A percentile compares a stretch with the other conserved stretches of the same genome.
Evolutionary conservation across 2,888 invertebrate genomes (phyloP).

Genomic region (Clivina fossor): DNA sequence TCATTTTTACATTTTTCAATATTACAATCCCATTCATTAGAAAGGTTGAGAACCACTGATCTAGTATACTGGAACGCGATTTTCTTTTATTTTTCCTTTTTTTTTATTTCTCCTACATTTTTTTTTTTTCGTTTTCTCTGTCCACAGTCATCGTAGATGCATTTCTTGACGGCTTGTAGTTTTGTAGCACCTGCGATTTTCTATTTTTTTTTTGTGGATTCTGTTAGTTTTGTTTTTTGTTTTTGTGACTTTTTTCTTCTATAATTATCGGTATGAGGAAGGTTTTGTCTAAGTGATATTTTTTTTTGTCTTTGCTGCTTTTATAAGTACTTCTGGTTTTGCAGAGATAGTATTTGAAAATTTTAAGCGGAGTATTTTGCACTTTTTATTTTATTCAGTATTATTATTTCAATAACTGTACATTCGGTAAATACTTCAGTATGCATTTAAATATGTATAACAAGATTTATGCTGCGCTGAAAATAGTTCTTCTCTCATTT

Average conservation of each 20-base stretch:
- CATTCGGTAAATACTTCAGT: too few relatives aligned
- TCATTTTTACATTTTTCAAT: too few relatives aligned
- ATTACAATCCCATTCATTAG: too few relatives aligned
- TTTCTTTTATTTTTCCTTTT: background rate
- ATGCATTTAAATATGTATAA: too few relatives aligned
- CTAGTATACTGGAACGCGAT: conserved; percentile 11
- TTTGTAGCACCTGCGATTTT: conserved; percentile 26
- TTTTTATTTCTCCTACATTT: background rate
- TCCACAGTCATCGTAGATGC: conserved; percentile 13
- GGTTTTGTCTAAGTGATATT: conserved; percentile 23
- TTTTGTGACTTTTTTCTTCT: conserved; percentile 6
- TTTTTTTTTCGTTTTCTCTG: conserved; percentile 1
- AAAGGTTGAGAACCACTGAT: too few relatives aligned
- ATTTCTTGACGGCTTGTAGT: conserved; percentile 24
- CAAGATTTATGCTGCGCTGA: too few relatives aligned
- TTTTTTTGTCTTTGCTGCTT: conserved; percentile 9
- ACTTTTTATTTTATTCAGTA: too few relatives aligned
- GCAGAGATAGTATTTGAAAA: too few relatives aligned
- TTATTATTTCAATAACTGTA: too few relatives aligned
- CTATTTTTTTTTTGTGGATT: conserved; percentile 16
- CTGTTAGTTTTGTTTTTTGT: background rate
- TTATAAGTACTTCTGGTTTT: too few relatives aligned
- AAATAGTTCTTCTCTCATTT: too few relatives aligned
- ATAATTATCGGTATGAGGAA: conserved; percentile 23
- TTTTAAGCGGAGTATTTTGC: too few relatives aligned